Evolutionary conservation across 2,113 vertebrate species (phyloP), one percentile per base, ranked within the genome.

Genomic region (Plotosus lineatus): DNA sequence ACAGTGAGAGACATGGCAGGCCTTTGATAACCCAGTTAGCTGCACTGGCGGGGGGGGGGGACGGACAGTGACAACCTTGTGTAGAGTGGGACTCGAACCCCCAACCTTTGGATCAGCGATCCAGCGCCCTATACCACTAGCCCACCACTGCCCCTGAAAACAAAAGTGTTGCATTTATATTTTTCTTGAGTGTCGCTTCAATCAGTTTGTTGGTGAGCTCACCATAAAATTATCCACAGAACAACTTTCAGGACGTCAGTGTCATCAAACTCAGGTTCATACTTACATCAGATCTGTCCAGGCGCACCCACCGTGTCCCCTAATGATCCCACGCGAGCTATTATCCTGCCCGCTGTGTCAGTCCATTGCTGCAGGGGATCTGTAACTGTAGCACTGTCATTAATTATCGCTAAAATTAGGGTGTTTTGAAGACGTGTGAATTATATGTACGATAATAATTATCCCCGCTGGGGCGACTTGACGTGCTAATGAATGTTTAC

Each of bases 381-480:
- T 12, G 15, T 12, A 82, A 68, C 56, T 73, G 78, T 75, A 68
- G 3, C 69, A 68, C 31, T 60, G 42, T 60, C 77, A 79, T 85
- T 86, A 86, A 84, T 79, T 40, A 84, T 72, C 42, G 79, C 82
- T 78, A 68, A 75, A 60, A 81, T 46, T n/a, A 69, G 74, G 26
- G 53, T 82, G 74, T 51, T 79, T 86, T 50, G 71, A 75, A 44
- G 44, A 69, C 31, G 44, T 26, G 73, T 75, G 77, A 72, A 80
- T 51, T 15, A 15, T 38, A 56, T 66, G n/a, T 66, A 69, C 80
- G 69, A 80, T 84, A 60, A 71, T 87, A 88, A 89, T 89, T 83
- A 89, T 84, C 65, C 88, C 76, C 15, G 21, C 50, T 75, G 75
- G 86, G 83, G 21, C 14, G 21, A 4, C 71, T 46, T 77, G 50